These are phyloP conservation scores for Aplocera efformata DNA, from an alignment of 2,888 invertebrate species.

Conservation along the genomic window DNA sequence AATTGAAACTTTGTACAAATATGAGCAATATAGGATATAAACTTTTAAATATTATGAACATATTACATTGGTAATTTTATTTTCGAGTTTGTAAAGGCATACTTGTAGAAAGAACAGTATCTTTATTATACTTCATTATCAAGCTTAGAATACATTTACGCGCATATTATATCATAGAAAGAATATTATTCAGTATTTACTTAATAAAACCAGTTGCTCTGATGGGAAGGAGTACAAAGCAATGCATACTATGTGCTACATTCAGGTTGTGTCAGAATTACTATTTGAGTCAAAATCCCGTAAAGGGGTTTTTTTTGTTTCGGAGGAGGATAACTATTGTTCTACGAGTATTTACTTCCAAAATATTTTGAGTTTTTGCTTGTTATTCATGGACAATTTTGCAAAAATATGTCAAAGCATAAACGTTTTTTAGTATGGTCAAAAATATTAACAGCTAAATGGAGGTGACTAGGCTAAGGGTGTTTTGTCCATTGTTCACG, in stretches of 20 bases:
- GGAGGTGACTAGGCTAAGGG: too few relatives aligned
- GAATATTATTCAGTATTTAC: slow-evolving; percentile 30
- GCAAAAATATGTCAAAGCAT: too few relatives aligned
- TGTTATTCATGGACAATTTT: too few relatives aligned
- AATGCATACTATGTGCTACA: slow-evolving; percentile 24
- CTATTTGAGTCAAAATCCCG: too few relatives aligned
- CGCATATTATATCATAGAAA: slow-evolving; percentile 30
- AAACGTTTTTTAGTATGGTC: too few relatives aligned
- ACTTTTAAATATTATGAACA: slow-evolving; percentile 54
- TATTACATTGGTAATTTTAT: slow-evolving; percentile 68
- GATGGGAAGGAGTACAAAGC: slow-evolving; percentile 74
- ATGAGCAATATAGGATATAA: slow-evolving; percentile 76
- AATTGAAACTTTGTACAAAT: slow-evolving; percentile 78
- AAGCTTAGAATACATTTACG: slow-evolving; percentile 49
- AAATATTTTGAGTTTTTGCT: too few relatives aligned
- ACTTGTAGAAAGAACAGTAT: slow-evolving; percentile 47
- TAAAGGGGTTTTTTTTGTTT: too few relatives aligned
- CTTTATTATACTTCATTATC: slow-evolving; percentile 39
- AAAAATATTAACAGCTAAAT: too few relatives aligned
- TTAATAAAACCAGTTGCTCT: slow-evolving; percentile 69
- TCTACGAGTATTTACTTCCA: too few relatives aligned
- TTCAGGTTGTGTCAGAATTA: neutral
- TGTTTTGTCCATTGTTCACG: too few relatives aligned
- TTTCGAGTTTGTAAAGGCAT: slow-evolving; percentile 65
- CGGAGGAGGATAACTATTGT: too few relatives aligned